Conservation (phyloP, 1,140 invertebrate species). For the Drosophila santomea region DNA sequence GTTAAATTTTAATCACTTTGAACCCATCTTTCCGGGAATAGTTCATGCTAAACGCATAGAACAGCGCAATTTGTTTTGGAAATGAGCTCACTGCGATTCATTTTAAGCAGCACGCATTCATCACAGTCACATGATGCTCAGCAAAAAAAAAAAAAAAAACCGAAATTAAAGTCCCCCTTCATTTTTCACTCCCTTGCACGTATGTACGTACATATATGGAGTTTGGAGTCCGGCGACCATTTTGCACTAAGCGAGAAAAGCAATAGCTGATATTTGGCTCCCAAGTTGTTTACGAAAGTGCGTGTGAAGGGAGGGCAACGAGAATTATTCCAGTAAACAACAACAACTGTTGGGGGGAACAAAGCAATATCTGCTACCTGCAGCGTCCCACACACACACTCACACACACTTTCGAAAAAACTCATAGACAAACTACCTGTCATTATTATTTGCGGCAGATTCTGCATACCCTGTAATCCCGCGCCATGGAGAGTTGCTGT, state of each 20-base stretch:
- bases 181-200: slow-evolving; percentile 28
- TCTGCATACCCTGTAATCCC: slow-evolving; percentile 33
- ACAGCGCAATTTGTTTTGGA: slow-evolving; percentile 3
- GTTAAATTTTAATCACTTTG: neutral
- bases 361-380: slow-evolving; percentile 62
- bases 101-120: slow-evolving; percentile 59
- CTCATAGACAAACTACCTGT: slow-evolving; percentile 75
- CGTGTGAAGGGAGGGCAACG: slow-evolving; percentile 67
- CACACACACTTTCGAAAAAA: slow-evolving; percentile 27
- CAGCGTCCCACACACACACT: slow-evolving; percentile 61
- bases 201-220: neutral
- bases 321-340: slow-evolving; percentile 77
- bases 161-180: slow-evolving; percentile 23
- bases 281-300: slow-evolving; percentile 83
- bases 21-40: too few relatives aligned
- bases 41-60: slow-evolving; percentile 25
- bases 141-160: slow-evolving; percentile 12
- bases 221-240: slow-evolving; percentile 31
- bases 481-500: neutral
- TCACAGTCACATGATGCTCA: slow-evolving; percentile 62
- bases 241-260: slow-evolving; percentile 62
- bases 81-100: slow-evolving; percentile 43
- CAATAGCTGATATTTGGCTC: slow-evolving; percentile 37
- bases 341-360: slow-evolving; percentile 22
- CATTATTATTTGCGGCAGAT: slow-evolving; percentile 68